Evolutionary conservation across 53 echinoderm and acorn worm species (phyloP).

Genomic region (Stichopus horrens): DNA sequence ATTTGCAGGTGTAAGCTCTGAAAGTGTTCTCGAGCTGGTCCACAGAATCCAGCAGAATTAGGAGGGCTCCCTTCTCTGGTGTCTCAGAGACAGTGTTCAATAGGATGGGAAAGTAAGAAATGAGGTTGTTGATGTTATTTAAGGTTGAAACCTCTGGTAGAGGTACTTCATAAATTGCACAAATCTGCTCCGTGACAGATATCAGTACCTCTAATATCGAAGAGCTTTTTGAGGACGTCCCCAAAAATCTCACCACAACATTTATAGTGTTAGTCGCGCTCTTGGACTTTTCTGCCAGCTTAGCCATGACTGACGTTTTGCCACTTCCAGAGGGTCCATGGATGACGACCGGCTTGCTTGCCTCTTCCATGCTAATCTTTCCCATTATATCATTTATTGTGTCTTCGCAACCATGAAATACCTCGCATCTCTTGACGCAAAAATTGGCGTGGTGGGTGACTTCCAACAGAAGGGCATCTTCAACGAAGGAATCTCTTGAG

Average conservation of each 20-base stretch:
- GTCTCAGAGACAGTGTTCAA: slow-evolving; percentile 57
- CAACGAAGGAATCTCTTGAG: slow-evolving; percentile 27
- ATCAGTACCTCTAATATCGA: slow-evolving; percentile 77
- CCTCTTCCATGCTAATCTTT: slow-evolving; percentile 40
- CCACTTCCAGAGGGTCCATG: slow-evolving; percentile 89
- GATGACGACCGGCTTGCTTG: slow-evolving; percentile 57
- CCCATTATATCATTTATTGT: slow-evolving; percentile 59
- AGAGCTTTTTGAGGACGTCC: slow-evolving; percentile 84
- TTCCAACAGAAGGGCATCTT: slow-evolving; percentile 71
- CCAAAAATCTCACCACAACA: slow-evolving; percentile 74
- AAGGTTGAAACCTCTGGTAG: slow-evolving; percentile 47
- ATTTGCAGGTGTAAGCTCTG: slow-evolving; percentile 74
- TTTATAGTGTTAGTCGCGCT: slow-evolving; percentile 44
- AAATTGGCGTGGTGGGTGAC: slow-evolving; percentile 82
- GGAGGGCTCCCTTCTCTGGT: slow-evolving; percentile 48
- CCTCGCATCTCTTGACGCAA: slow-evolving; percentile 73
- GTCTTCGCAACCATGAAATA: slow-evolving; percentile 84
- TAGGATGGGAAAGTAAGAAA: slow-evolving; percentile 66
- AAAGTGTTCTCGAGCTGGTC: slow-evolving; percentile 79
- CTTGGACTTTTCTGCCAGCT: slow-evolving; percentile 62
- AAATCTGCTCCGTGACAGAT: slow-evolving; percentile 75
- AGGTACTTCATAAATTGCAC: slow-evolving; percentile 61
- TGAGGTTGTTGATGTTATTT: slow-evolving; percentile 59
- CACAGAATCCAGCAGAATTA: slow-evolving; percentile 83
- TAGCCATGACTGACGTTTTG: slow-evolving; percentile 93